Percentiles rank a stretch among this genome's conserved stretches.
These are phyloP conservation scores for Harpegnathos saltator DNA, from an alignment of 1,140 invertebrate species.

Conservation along the genomic window DNA sequence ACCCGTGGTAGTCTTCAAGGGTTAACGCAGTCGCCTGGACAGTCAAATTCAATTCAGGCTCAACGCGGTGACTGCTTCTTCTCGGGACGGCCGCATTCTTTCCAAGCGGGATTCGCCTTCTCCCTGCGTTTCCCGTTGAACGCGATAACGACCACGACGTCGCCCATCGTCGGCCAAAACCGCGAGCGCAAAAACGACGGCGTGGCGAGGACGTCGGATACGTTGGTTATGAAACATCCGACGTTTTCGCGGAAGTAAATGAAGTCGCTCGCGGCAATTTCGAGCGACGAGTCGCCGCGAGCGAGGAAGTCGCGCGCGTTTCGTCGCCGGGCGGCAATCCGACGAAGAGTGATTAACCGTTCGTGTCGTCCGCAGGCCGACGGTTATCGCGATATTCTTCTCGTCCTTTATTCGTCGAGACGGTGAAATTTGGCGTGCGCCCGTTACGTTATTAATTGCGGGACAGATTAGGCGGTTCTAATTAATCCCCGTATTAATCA, in stretches of 20 bases:
- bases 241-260: not conserved
- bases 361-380: not conserved
- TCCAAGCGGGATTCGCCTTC: too few species aligned
- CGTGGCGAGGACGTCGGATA: not conserved
- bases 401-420: slow-evolving; percentile 11
- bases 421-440: not conserved
- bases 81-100: too few species aligned
- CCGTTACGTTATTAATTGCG: slow-evolving; percentile 59
- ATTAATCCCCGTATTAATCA: slow-evolving; percentile 78
- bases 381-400: slow-evolving; percentile 26
- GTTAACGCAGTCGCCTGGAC: too few species aligned
- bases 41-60: too few species aligned
- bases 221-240: not conserved
- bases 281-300: not conserved
- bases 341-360: slow-evolving; percentile 52
- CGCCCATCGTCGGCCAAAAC: too few species aligned
- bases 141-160: too few species aligned
- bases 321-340: not conserved
- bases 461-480: slow-evolving; percentile 61
- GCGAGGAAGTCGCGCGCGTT: not conserved
- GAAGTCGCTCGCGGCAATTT: not conserved
- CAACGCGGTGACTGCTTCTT: too few species aligned
- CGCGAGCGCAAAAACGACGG: too few species aligned
- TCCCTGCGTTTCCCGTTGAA: too few species aligned
- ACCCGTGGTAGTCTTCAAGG: too few species aligned